Evolutionary conservation across 2,797 vertebrate genomes (phyloP).

Genomic region (Crenichthys baileyi): DNA sequence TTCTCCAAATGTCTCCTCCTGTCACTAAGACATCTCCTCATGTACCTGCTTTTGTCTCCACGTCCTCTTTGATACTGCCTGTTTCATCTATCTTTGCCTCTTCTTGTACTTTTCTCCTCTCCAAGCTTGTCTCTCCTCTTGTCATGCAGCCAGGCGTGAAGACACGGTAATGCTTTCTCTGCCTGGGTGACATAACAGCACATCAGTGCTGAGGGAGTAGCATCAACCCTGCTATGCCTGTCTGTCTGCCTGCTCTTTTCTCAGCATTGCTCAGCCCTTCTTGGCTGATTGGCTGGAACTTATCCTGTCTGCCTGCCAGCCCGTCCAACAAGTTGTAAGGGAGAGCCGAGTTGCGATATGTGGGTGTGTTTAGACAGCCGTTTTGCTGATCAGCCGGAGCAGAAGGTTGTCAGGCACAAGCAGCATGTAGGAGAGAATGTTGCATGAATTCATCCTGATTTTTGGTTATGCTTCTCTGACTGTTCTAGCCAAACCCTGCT

Average conservation of each 20-base stretch:
- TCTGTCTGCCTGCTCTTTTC: conserved; percentile 58
- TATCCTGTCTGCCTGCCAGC: conserved; percentile 52
- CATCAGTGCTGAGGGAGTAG: conserved; percentile 78
- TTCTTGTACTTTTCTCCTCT: conserved; percentile 50
- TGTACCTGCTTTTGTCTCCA: conserved; percentile 28
- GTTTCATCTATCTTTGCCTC: conserved; percentile 50
- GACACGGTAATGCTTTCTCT: conserved; percentile 82
- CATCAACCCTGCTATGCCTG: conserved; percentile 73
- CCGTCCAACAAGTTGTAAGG: conserved; percentile 74
- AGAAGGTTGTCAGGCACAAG: conserved; percentile 53
- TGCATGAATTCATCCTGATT: conserved; percentile 13
- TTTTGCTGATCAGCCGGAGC: conserved; percentile 54
- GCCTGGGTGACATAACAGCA: conserved; percentile 80
- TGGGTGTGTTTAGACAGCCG: conserved; percentile 64
- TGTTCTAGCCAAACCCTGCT: conserved; percentile 74
- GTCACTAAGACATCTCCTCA: conserved; percentile 10
- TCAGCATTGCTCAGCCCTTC: conserved; percentile 63
- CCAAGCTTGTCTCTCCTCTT: conserved; percentile 60
- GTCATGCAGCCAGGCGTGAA: conserved; percentile 78
- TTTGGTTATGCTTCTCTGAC: conserved; percentile 43
- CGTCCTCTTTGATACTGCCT: conserved; percentile 45
- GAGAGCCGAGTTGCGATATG: conserved; percentile 59
- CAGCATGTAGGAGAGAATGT: conserved; percentile 50
- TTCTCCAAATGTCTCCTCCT: conserved; percentile 15
- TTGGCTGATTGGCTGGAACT: conserved; percentile 60